Percentiles rank a stretch among this genome's conserved stretches.
Conservation (phyloP, 2,888 invertebrate genomes). For the Clistopyga incitator region DNA sequence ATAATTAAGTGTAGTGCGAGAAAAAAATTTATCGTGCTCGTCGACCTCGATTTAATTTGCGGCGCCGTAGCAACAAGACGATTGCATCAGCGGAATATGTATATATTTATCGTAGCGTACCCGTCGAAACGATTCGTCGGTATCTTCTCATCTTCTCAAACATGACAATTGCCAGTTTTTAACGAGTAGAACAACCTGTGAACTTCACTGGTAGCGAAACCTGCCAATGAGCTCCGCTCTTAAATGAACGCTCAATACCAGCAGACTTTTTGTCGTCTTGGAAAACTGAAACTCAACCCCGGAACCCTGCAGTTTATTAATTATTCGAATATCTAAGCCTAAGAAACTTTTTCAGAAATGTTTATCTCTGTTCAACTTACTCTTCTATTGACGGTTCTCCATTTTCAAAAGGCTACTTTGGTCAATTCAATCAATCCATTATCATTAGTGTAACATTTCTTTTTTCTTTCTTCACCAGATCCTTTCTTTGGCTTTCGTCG, state of each 20-base stretch:
- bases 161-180: neutral
- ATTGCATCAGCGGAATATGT: slow-evolving; percentile 49
- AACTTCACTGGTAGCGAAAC: neutral
- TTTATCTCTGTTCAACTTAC: no score
- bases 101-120: neutral
- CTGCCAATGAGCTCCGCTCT: neutral
- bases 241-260: no score
- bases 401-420: no score
- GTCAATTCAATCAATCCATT: neutral
- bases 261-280: no score
- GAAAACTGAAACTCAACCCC: no score
- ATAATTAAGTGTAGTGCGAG: slow-evolving; percentile 30
- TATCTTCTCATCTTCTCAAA: neutral
- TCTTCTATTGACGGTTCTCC: no score
- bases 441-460: neutral
- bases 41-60: slow-evolving; percentile 49
- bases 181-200: neutral
- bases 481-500: slow-evolving; percentile 60
- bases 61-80: slow-evolving; percentile 25
- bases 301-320: no score
- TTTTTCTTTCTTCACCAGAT: slow-evolving; percentile 52
- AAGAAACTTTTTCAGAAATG: no score
- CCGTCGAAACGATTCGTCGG: neutral
- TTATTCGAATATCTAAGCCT: no score
- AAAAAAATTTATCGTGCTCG: slow-evolving; percentile 33